Evolutionary conservation across 2,797 vertebrate genomes (phyloP).

Genomic region (Rhinophrynus dorsalis): DNA sequence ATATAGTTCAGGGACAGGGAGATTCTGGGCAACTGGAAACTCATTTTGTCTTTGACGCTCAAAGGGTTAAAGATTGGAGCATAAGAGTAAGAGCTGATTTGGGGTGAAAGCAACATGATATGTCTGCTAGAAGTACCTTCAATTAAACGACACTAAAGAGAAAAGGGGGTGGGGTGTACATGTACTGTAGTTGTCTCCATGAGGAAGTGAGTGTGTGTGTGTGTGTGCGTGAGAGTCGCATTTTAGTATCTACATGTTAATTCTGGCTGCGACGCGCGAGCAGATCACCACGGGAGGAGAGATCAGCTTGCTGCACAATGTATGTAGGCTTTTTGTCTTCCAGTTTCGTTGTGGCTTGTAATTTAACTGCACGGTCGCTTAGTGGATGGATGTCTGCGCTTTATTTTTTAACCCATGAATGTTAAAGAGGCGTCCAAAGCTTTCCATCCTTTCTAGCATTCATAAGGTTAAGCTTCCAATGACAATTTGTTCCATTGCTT

Average conservation of each 20-base stretch:
- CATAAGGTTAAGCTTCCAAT: too few relatives aligned
- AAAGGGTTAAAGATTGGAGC: too few relatives aligned
- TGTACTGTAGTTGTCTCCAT: conserved; percentile 24
- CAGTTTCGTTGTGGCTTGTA: not conserved
- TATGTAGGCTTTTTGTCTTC: not conserved
- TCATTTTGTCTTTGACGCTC: too few relatives aligned
- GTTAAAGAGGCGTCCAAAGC: too few relatives aligned
- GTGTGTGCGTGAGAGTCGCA: conserved; percentile 4
- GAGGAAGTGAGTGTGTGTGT: conserved; percentile 19
- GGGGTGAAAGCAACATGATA: too few relatives aligned
- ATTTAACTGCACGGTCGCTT: not conserved
- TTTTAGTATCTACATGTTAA: conserved; percentile 29
- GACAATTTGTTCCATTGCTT: not conserved
- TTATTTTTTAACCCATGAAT: too few relatives aligned
- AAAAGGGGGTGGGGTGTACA: conserved; percentile 12
- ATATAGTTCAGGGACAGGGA: too few relatives aligned
- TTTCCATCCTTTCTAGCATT: not conserved
- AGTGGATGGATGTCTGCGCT: not conserved
- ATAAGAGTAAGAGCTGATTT: too few relatives aligned
- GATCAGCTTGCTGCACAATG: not conserved
- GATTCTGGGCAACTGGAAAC: too few relatives aligned
- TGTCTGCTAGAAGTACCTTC: not conserved
- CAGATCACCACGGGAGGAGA: not conserved
- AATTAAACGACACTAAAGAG: conserved; percentile 15
- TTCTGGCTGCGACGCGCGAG: conserved; percentile 7